phyloP scores from a whole-genome alignment of 2,888 invertebrate species.

The Xanthostigma xanthostigma region DNA sequence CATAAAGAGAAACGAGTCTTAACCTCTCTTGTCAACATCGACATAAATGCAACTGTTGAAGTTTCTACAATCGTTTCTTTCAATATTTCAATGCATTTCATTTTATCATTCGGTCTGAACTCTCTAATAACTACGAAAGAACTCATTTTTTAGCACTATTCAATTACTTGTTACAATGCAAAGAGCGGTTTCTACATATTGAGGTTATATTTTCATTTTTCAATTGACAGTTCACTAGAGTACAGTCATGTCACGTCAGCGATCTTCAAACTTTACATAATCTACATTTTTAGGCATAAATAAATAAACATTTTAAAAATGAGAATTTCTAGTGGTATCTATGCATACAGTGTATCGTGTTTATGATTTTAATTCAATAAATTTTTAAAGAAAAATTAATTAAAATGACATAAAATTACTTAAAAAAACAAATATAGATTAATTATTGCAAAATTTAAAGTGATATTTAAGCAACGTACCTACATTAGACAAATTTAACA shows the following conservation, averaged over 20 bases:
- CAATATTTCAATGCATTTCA: conserved; percentile 35
- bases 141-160: conserved; percentile 24
- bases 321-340: no score
- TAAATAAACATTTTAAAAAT: no score
- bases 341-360: no score
- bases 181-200: neutral
- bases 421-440: no score
- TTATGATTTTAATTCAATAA: no score
- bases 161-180: neutral
- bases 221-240: conserved; percentile 1
- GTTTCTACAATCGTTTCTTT: conserved; percentile 41
- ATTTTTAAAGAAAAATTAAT: no score
- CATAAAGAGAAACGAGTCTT: neutral
- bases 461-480: no score
- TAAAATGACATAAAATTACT: no score
- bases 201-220: neutral
- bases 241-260: neutral
- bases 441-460: no score
- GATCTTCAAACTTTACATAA: no score
- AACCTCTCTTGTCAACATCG: conserved; percentile 40
- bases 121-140: conserved; percentile 39
- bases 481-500: no score
- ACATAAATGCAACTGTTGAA: conserved; percentile 35
- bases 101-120: conserved; percentile 36
- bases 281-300: no score